A percentile compares a stretch with the other conserved stretches of the same genome.
These are phyloP conservation scores for Amphilophus citrinellus DNA, from an alignment of 2,113 vertebrate species.

Conservation along the genomic window DNA sequence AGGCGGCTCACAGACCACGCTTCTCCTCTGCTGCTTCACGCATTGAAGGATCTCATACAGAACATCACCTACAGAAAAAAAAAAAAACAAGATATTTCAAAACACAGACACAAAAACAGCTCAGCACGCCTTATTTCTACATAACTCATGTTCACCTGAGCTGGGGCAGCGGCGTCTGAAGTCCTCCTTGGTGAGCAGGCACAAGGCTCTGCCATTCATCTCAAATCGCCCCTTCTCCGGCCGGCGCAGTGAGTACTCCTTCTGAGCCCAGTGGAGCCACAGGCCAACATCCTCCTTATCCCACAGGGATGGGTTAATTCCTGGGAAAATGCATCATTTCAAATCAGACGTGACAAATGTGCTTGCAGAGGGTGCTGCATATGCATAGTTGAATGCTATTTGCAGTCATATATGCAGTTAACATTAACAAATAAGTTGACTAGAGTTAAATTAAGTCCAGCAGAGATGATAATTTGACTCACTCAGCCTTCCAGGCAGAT, in stretches of 20 bases:
- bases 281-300: conserved; percentile 90
- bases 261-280: conserved; percentile 94
- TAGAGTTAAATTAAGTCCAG: background rate
- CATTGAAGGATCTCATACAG: conserved; percentile 92
- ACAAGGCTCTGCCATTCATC: conserved; percentile 93
- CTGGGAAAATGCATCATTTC: conserved; percentile 63
- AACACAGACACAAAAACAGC: background rate
- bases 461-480: conserved; percentile 58
- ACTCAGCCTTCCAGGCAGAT: conserved; percentile 87
- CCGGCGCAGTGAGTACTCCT: conserved; percentile 86
- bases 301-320: conserved; percentile 93
- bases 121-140: background rate
- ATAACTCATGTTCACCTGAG: conserved; percentile 82
- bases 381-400: background rate
- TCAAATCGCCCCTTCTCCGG: conserved; percentile 81
- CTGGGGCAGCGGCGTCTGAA: conserved; percentile 89
- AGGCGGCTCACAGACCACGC: conserved; percentile 60
- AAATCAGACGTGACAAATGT: background rate
- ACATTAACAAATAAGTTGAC: background rate
- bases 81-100: background rate
- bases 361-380: background rate
- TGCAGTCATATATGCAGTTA: background rate
- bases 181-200: conserved; percentile 94
- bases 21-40: conserved; percentile 87
- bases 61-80: conserved; percentile 85